Percentiles rank a stretch among this genome's conserved stretches.
phyloP scores from a whole-genome alignment of 2,797 vertebrate genomes.

The Nyctalus aviator region DNA sequence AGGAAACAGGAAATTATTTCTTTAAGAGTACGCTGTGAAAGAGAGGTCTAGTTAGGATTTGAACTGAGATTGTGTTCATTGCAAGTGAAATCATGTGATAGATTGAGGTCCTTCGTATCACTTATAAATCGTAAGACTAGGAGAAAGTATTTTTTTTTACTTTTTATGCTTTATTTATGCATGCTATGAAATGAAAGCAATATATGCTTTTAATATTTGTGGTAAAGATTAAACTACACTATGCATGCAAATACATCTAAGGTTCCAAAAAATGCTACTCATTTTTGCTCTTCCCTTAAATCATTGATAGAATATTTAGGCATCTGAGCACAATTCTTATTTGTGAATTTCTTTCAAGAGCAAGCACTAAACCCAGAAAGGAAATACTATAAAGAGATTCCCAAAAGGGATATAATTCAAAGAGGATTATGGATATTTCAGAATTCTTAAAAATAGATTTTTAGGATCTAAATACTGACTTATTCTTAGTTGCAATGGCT shows the following conservation, averaged over 20 bases:
- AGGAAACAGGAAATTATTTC: not conserved
- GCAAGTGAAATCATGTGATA: not conserved
- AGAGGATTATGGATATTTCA: constrained; percentile 15
- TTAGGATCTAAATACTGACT: constrained; percentile 30
- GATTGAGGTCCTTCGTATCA: not conserved
- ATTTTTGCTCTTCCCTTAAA: constrained; percentile 9
- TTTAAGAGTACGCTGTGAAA: constrained; percentile 22
- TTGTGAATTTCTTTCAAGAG: constrained; percentile 39
- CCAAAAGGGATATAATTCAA: not conserved
- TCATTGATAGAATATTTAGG: constrained; percentile 6
- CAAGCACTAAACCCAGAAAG: constrained; percentile 32
- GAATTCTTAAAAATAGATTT: constrained; percentile 28
- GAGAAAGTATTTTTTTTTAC: constrained; percentile 13
- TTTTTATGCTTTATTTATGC: constrained; percentile 25
- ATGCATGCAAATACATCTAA: not conserved
- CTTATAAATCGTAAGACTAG: not conserved
- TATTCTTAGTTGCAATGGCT: not conserved
- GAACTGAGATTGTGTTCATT: not conserved
- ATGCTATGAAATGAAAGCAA: constrained; percentile 33
- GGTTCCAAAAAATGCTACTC: constrained; percentile 44
- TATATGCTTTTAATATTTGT: constrained; percentile 13
- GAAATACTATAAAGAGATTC: not conserved
- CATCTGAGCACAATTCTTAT: not conserved
- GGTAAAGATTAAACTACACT: constrained; percentile 36
- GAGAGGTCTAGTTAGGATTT: not conserved